Evolutionary conservation across 2,797 vertebrate genomes (phyloP), one percentile per base, ranked within the genome.

Genomic region (Eulemur albifrons): DNA sequence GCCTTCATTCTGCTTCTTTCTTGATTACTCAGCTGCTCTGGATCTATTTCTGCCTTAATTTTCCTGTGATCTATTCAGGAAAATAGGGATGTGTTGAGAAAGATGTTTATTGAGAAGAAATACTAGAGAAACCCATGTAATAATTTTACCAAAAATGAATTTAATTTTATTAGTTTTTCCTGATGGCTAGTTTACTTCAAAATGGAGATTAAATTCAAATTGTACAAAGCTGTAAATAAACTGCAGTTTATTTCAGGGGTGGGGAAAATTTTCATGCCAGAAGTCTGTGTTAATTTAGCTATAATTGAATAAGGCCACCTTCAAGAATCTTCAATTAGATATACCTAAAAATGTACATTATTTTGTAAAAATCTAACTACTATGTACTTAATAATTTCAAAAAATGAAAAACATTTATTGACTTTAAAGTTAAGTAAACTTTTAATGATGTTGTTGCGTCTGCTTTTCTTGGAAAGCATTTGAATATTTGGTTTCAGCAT

Each of bases 61-160:
- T 75, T 5, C 77, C 25, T 80, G 5, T 40, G 35, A 83, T 43
- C 40, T 23, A 73, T 21, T 80, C 40, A 88, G 32, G 50, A 63
- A 94, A 76, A 77, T 30, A 84, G 7, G 20, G 18, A 43, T 70
- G n/a, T 84, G 17, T 61, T 91, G n/a, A 80, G n/a, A 48, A 75
- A 90, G 50, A 79, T 52, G 83, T 32, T 73, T 67, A 75, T 38
- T 95, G 86, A 77, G 63, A 94, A 72, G 27, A 89, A 92, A 90
- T 87, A 7, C 4, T 57, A 61, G 27, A 70, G 50, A 94, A 88
- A 38, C 23, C 7, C 18, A 69, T 59, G 23, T 27, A 83, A 86
- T n/a, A 23, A 3, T 38, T 70, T 23, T 73, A 63, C 5, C 4
- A 84, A 75, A 90, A 83, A n/a, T 90, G n/a, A 69, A 8, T 83